phyloP scores from a whole-genome alignment of 2,888 invertebrate genomes.

The Strigamia crassipes region DNA sequence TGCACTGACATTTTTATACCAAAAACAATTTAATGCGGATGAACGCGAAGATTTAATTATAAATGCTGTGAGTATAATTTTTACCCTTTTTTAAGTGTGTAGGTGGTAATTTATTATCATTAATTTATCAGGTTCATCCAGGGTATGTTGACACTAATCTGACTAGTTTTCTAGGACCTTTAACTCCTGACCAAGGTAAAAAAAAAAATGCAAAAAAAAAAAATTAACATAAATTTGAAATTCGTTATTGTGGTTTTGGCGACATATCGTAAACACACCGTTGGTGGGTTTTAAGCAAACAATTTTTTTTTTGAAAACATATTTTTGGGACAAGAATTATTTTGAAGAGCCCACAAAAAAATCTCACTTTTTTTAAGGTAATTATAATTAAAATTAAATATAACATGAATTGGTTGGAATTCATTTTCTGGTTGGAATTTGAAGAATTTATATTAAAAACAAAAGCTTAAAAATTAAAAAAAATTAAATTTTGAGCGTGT shows the following conservation, averaged over 20 bases:
- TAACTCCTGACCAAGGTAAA: constrained; percentile 60
- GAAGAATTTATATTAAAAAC: no score
- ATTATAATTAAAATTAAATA: no score
- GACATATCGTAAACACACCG: no score
- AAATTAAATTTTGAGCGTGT: not conserved
- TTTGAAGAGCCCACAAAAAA: no score
- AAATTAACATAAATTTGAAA: not conserved
- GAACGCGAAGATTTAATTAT: constrained; percentile 66
- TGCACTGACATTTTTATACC: constrained; percentile 71
- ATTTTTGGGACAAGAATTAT: no score
- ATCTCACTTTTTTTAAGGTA: no score
- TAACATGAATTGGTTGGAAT: no score
- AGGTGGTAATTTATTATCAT: not conserved
- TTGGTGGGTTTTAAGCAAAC: no score
- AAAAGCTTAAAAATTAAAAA: no score
- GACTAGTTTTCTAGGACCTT: constrained; percentile 68
- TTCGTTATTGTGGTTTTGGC: not conserved
- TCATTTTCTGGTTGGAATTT: no score
- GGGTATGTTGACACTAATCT: constrained; percentile 80
- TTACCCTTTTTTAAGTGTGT: not conserved
- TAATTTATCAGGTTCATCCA: constrained; percentile 65
- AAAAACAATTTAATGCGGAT: constrained; percentile 65
- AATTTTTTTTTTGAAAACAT: no score
- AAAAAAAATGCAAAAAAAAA: not conserved
- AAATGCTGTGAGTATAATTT: constrained; percentile 62